These are phyloP conservation scores for Glyptemys insculpta DNA, from an alignment of 2,797 vertebrate genomes.

Conservation along the genomic window DNA sequence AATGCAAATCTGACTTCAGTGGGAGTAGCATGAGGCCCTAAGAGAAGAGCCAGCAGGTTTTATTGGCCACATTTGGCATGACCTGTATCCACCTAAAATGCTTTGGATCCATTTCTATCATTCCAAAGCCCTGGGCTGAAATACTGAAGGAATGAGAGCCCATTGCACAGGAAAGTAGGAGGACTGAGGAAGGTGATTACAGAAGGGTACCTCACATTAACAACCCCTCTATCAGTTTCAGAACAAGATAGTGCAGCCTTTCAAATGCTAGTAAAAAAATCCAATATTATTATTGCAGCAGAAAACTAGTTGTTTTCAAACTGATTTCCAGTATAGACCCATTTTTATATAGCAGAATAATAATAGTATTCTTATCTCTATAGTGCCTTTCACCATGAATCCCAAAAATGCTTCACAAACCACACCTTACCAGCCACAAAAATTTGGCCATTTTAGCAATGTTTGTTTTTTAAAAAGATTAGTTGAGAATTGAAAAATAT, in stretches of 20 bases:
- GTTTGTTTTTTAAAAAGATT: not conserved
- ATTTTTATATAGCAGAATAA: not conserved
- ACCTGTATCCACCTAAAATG: too few species aligned
- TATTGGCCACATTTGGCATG: too few species aligned
- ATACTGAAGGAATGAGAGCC: not conserved
- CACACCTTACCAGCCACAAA: not conserved
- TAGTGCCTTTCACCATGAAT: not conserved
- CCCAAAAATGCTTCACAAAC: not conserved
- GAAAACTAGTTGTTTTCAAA: not conserved
- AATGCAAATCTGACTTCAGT: too few species aligned
- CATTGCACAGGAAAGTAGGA: not conserved
- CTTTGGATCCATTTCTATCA: not conserved
- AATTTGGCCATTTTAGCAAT: not conserved
- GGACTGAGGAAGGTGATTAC: not conserved
- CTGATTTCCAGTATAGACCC: not conserved
- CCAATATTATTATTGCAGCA: not conserved
- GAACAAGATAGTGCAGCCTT: not conserved
- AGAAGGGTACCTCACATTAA: rapidly evolving
- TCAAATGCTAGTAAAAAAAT: not conserved
- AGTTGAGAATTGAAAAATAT: not conserved
- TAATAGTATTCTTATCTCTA: not conserved
- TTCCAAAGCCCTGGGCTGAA: not conserved
- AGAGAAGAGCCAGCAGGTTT: too few species aligned
- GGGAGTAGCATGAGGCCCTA: too few species aligned
- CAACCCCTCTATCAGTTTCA: not conserved